Base-by-base conservation (phyloP, 1,140 invertebrate genomes). In the Aporrectodea caliginosa region DNA sequence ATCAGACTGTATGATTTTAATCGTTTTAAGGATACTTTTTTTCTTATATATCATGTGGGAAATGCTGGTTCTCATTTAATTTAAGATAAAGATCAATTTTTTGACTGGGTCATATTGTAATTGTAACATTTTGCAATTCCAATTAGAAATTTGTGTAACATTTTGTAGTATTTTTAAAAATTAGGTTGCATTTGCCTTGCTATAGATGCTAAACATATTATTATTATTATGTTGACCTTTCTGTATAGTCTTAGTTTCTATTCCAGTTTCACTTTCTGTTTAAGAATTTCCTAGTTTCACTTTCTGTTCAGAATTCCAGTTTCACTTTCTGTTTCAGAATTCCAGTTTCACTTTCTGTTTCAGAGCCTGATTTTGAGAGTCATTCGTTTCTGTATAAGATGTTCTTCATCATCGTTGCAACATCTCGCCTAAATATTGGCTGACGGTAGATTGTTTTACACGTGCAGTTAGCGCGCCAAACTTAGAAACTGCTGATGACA, bases 401-500 rank as follows among this genome's bases (percentile, higher is more conserved):
- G 22, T 43, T 76, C 16, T 58, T 73, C 35, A 73, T 71, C 30
- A 35, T 73, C 72, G 22, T 79, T 27, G 31, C 35, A 27, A 79
- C 78, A 1, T 70, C 69, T 77, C 35, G 87, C 34, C 83, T n/a
- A n/a, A n/a, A n/a, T n/a, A 84, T 30, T 81, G 85, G 81, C 93
- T 93, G 85, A 98, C n/a, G n/a, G n/a, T 97, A 89, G 98, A 98
- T 90, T 98, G 98, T 88, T 94, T 97, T 86, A 97, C 96, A 1
- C 98, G 97, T 96, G 90, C 95, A 58, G 89, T 98, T 71, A 87
- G 43, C 22, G 43, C 43, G 43, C 22, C 22, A n/a, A 6, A 22
- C 43, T 58, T 58, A 58, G 43, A 58, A 12, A 12, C 43, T 58
- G 43, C 22, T 22, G 6, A 12, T 58, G 43, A 58, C 6, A 22